Conservation (phyloP, 2,797 vertebrate species). For the Denticeps clupeoides region DNA sequence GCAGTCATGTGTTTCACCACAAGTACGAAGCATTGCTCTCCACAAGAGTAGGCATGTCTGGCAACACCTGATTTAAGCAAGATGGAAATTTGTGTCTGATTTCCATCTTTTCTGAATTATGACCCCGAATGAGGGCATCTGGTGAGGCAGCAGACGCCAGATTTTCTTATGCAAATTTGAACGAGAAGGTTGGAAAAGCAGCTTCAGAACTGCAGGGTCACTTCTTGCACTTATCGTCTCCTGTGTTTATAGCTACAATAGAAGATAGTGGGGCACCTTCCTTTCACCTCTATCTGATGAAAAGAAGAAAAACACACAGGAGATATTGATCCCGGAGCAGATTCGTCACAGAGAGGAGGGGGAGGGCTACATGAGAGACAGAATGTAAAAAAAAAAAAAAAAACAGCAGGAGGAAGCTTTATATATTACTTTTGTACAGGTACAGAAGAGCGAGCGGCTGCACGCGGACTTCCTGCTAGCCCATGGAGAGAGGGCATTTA, state of each 20-base stretch:
- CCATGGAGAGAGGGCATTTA: no score
- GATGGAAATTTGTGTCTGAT: no score
- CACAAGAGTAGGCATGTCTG: no score
- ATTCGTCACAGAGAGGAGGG: background rate
- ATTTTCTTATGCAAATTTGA: slow-evolving; percentile 1
- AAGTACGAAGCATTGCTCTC: no score
- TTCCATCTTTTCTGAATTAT: no score
- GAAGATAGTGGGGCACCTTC: background rate
- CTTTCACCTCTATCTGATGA: slow-evolving; percentile 3
- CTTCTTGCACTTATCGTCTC: background rate
- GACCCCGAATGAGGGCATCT: background rate
- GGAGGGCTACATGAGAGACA: background rate
- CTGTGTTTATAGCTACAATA: background rate
- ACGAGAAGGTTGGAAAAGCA: background rate
- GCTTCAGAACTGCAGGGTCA: no score
- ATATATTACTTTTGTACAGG: no score
- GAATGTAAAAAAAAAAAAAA: background rate
- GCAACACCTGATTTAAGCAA: no score
- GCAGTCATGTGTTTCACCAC: no score
- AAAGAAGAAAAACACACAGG: background rate
- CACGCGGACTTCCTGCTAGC: no score
- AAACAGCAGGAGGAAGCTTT: background rate
- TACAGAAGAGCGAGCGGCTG: no score
- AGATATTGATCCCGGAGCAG: background rate
- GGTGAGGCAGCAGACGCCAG: background rate